Base-by-base conservation (phyloP, 2,888 invertebrate genomes). In the Panzeria rudis region DNA sequence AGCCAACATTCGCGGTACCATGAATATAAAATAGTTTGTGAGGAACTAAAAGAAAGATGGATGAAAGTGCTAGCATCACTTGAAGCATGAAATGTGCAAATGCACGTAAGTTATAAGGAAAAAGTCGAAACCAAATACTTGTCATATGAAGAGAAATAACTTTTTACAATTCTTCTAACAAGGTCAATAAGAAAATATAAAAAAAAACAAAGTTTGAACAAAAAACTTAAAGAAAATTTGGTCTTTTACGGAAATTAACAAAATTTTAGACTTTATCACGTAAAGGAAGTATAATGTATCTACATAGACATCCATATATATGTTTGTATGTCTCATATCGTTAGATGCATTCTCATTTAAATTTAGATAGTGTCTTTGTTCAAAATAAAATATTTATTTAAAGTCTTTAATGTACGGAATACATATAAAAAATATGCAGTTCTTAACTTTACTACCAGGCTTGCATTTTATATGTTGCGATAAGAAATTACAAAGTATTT, bases 161-260 rank as follows among this genome's bases (percentile, higher is more conserved):
- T 72, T 83, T 77, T 83, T 13, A 15, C 17, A 47, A 62, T 81
- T 68, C 29, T 17, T 23, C 35, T 73, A 78, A 82, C 73, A 82
- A 85, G 85, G 82, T 85, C 85, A 82, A 78, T 71, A 82, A 69
- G 64, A 80, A 47, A 29, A 54, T 56, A 25, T 56, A 41, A 25
- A 38, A 64, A 25, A 50, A 11, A 59, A 17, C 25, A 54, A 50
- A 69, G 6, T n/a, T 50, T 17, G 5, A 2, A 68, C 15, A 69
- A 62, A 17, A 62, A 72, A 35, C 13, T 38, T 72, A 20, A 54
- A 56, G n/a, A 25, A 66, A 35, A 25, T 41, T 72, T 32, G 44
- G 29, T 47, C 47, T 80, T 66, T 50, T 52, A 72, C 9, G 23
- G 11, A 76, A 77, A 76, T 84, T 84, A 84, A 76, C 80, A 80